phyloP scores from a whole-genome alignment of 1,140 invertebrate species.

The Drosophila hydei region DNA sequence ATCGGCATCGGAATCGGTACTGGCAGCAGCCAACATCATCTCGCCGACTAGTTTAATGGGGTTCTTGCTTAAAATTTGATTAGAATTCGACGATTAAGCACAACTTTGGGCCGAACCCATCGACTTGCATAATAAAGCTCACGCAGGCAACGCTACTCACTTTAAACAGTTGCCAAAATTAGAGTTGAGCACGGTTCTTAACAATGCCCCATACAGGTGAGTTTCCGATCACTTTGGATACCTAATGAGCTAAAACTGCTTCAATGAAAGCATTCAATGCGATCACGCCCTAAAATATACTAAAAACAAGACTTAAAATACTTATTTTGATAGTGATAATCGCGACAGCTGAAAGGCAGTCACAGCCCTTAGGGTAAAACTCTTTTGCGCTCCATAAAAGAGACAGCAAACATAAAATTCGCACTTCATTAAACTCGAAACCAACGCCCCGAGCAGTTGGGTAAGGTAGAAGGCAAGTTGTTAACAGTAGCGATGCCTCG shows the following conservation, averaged over 20 bases:
- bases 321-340: slow-evolving; percentile 19
- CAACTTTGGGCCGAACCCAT: slow-evolving; percentile 40
- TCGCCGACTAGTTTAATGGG: slow-evolving; percentile 63
- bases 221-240: slow-evolving; percentile 31
- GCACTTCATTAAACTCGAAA: slow-evolving; percentile 43
- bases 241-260: slow-evolving; percentile 64
- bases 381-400: slow-evolving; percentile 8
- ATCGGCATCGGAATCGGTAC: background rate
- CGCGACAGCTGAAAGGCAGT: slow-evolving; percentile 10
- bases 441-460: background rate
- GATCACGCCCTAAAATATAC: slow-evolving; percentile 32
- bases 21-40: slow-evolving; percentile 49
- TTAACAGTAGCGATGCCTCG: background rate
- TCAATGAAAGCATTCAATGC: slow-evolving; percentile 49
- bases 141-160: slow-evolving; percentile 44
- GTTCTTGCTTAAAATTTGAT: slow-evolving; percentile 74
- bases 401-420: slow-evolving; percentile 42
- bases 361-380: slow-evolving; percentile 9
- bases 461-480: background rate
- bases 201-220: slow-evolving; percentile 77
- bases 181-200: slow-evolving; percentile 30
- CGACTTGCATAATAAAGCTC: slow-evolving; percentile 57
- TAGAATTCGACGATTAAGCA: slow-evolving; percentile 73
- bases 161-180: slow-evolving; percentile 60
- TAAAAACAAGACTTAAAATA: slow-evolving; percentile 22